phyloP scores from a whole-genome alignment of 37 sponge, comb jelly and placozoan species.

The Petrosia ficiformis region DNA sequence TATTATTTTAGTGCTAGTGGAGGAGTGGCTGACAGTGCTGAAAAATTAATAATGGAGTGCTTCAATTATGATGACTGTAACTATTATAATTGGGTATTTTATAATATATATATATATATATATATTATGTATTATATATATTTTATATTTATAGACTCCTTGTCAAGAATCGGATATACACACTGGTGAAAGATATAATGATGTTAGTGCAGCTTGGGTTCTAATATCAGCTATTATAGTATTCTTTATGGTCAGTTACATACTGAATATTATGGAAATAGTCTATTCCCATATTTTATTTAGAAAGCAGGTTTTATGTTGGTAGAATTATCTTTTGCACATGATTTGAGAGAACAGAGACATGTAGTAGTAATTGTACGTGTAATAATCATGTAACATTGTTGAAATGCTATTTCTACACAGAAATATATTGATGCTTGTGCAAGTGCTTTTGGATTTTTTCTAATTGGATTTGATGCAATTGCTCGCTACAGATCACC shows the following conservation, averaged over 20 bases:
- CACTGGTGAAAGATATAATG: constrained; percentile 48
- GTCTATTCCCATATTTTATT: neutral
- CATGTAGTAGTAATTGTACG: constrained; percentile 48
- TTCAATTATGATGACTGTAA: constrained; percentile 23
- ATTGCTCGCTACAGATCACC: constrained; percentile 55
- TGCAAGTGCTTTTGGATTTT: constrained; percentile 54
- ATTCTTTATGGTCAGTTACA: constrained; percentile 87
- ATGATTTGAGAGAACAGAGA: constrained; percentile 34
- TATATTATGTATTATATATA: neutral
- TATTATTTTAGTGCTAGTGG: too few relatives aligned
- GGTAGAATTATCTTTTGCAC: constrained; percentile 49
- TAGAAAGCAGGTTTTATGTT: constrained; percentile 75
- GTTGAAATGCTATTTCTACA: neutral
- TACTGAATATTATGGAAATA: neutral
- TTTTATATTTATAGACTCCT: constrained; percentile 11
- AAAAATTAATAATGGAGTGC: too few relatives aligned
- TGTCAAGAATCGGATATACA: constrained; percentile 29
- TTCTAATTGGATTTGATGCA: constrained; percentile 29
- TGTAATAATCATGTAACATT: neutral
- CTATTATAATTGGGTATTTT: constrained; percentile 23
- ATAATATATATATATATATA: neutral
- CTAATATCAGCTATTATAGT: constrained; percentile 80
- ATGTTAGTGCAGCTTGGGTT: constrained; percentile 78
- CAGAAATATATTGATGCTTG: constrained; percentile 55
- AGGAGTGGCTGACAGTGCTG: too few relatives aligned